Evolutionary conservation across 2,113 vertebrate genomes (phyloP), one percentile per base, ranked within the genome.

Genomic region (Apaloderma vittatum): DNA sequence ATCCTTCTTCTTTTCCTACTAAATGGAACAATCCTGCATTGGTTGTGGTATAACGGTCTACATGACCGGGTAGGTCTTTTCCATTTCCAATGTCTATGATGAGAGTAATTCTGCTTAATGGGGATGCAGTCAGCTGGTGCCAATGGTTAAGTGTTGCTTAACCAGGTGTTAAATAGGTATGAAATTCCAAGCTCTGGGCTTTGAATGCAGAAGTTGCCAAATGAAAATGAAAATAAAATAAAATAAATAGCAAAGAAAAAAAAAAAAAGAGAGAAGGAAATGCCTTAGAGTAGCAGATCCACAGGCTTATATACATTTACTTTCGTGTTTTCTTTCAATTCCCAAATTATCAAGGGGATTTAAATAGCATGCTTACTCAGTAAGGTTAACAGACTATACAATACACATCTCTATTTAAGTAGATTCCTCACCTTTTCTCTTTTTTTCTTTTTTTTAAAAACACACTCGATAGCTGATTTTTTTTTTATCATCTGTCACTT

Each of bases 141-240:
- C 94, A 96, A 88, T 96, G 95, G 96, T 97, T 96, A 97, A 97
- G 94, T 93, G 96, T 95, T 97, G 96, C 76, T 95, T 97, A 97
- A 97, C 95, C 95, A 97, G 97, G 94, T 96, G 94, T 94, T 96
- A 97, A 97, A 96, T 97, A 97, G 94, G 92, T 97, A 94, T 97
- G 94, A 95, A 97, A 97, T 97, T 94, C 96, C 92, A 92, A 14
- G 91, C 94, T 95, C 95, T 89, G 63, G 88, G 95, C 92, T 95
- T 73, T 95, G 83, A 97, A 91, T 91, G 91, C 76, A 91, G 86
- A 96, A 96, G 86, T 91, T 97, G 88, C 88, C 91, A 97, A 96
- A 94, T 91, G 88, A 96, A 94, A 97, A 95, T 89, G 88, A 96
- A 96, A 97, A 94, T 92, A 94, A 95, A 94, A 96, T 84, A 96